Evolutionary conservation across 2,113 vertebrate genomes (phyloP).

Genomic region (Progne subis): DNA sequence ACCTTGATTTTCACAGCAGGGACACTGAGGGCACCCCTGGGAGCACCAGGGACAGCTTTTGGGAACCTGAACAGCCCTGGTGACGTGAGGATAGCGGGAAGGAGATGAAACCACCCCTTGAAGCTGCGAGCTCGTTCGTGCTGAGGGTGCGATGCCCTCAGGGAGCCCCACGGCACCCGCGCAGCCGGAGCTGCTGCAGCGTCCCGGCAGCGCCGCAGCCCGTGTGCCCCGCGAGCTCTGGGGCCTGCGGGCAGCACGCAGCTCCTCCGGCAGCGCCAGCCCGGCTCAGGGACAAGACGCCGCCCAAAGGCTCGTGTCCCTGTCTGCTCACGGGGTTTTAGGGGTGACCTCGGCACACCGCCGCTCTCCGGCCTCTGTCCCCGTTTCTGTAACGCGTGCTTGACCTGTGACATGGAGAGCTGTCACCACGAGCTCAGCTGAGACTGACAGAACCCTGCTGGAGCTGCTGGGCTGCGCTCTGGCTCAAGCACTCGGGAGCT

Average conservation of each 20-base stretch:
- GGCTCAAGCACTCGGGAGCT: not conserved
- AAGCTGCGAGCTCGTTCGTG: too few species aligned
- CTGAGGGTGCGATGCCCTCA: too few species aligned
- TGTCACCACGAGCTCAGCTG: not conserved
- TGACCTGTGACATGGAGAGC: not conserved
- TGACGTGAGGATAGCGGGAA: too few species aligned
- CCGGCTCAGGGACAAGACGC: not conserved
- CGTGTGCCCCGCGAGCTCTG: too few species aligned
- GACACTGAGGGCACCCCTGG: not conserved
- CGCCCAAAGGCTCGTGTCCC: not conserved
- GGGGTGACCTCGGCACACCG: not conserved
- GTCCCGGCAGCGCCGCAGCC: rapidly evolving
- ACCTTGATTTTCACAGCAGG: not conserved
- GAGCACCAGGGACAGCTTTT: too few species aligned
- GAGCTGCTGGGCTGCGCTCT: not conserved
- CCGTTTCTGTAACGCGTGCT: not conserved
- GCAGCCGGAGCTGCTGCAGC: too few species aligned
- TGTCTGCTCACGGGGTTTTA: not conserved
- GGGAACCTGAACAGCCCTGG: too few species aligned
- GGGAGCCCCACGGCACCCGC: too few species aligned
- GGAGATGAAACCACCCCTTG: too few species aligned
- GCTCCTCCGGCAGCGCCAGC: too few species aligned
- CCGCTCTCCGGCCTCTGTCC: not conserved
- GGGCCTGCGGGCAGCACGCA: too few species aligned
- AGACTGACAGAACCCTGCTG: not conserved